Evolutionary conservation across 2,797 vertebrate genomes (phyloP).

Genomic region (Takifugu ocellatus): DNA sequence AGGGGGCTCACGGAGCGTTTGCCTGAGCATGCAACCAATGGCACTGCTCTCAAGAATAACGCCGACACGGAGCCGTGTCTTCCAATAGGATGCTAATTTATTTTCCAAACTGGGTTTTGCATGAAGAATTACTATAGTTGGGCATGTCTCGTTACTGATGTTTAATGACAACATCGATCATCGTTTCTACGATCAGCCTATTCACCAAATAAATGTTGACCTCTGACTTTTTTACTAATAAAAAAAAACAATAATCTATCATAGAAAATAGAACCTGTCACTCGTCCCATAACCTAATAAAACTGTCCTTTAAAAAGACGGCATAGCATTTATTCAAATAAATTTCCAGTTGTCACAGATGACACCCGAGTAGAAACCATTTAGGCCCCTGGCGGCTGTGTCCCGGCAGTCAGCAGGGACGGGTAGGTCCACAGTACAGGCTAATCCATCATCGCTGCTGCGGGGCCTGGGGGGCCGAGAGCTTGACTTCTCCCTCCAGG

Average conservation of each 20-base stretch:
- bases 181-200: too few relatives aligned
- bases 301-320: constrained; percentile 49
- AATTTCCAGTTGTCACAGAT: constrained; percentile 59
- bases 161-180: too few relatives aligned
- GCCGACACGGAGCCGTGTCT: constrained; percentile 10
- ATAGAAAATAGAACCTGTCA: constrained; percentile 34
- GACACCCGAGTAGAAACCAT: constrained; percentile 56
- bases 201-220: neutral
- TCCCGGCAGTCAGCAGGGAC: constrained; percentile 58
- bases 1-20: constrained; percentile 25
- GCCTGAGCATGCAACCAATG: constrained; percentile 32
- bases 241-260: constrained; percentile 27
- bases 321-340: constrained; percentile 64
- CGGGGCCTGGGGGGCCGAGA: constrained; percentile 39
- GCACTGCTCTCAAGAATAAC: constrained; percentile 15
- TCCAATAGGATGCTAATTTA: too few relatives aligned
- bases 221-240: neutral
- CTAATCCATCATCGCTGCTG: constrained; percentile 69
- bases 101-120: too few relatives aligned
- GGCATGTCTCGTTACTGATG: too few relatives aligned
- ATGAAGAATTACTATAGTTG: too few relatives aligned
- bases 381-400: constrained; percentile 51
- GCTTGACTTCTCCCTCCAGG: constrained; percentile 64
- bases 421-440: constrained; percentile 50
- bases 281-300: constrained; percentile 35